These are phyloP conservation scores for Cardiocondyla obscurior DNA, from an alignment of 1,140 invertebrate species.

Conservation along the genomic window DNA sequence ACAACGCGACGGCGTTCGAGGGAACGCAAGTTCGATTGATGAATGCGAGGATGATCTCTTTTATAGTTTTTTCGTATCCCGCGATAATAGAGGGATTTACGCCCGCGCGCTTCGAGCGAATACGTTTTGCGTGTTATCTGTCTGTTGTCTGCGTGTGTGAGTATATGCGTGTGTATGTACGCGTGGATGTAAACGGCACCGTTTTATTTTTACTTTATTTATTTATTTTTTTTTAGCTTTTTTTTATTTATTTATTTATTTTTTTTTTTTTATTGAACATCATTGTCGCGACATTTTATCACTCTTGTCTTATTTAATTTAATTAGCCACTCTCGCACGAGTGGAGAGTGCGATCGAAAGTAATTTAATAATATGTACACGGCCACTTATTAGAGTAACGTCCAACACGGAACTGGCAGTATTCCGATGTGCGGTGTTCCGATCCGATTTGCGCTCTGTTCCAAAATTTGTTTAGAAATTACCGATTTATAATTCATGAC, in stretches of 20 bases:
- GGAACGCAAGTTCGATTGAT: conserved; percentile 54
- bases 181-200: conserved; percentile 25
- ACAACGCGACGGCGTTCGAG: conserved; percentile 45
- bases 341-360: conserved; percentile 51
- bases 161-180: neutral
- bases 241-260: conserved; percentile 17
- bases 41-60: conserved; percentile 33
- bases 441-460: conserved; percentile 34
- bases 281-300: conserved; percentile 44
- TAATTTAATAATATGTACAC: conserved; percentile 69
- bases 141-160: neutral
- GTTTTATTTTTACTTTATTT: neutral
- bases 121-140: neutral
- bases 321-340: conserved; percentile 57
- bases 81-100: neutral
- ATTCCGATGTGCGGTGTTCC: conserved; percentile 48
- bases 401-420: conserved; percentile 54
- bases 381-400: conserved; percentile 29
- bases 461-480: neutral
- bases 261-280: conserved; percentile 38
- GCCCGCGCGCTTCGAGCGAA: neutral
- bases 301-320: conserved; percentile 40
- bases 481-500: neutral
- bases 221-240: conserved; percentile 15
- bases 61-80: conserved; percentile 8